A percentile compares a stretch with the other conserved stretches of the same genome.
Evolutionary conservation across 1,140 invertebrate genomes (phyloP).

Genomic region (Drosophila melanica): DNA sequence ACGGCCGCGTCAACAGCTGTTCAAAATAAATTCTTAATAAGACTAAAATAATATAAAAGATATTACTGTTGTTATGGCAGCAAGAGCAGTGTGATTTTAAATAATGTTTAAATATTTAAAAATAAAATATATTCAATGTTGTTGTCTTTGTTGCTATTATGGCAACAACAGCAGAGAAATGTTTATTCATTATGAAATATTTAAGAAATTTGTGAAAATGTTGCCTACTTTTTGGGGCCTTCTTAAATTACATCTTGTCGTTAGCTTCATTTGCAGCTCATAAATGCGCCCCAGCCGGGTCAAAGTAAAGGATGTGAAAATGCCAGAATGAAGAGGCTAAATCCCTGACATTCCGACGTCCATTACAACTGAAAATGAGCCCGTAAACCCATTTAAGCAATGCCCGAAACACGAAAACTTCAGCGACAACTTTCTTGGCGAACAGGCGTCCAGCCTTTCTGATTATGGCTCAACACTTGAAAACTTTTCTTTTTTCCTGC

Average conservation of each 20-base stretch:
- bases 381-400: slow-evolving; percentile 79
- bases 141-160: neutral
- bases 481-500: slow-evolving; percentile 54
- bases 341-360: slow-evolving; percentile 71
- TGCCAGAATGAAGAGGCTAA: slow-evolving; percentile 34
- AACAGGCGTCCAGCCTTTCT: slow-evolving; percentile 65
- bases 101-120: no score
- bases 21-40: slow-evolving; percentile 22
- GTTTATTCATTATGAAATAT: neutral
- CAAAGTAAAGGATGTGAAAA: slow-evolving; percentile 37
- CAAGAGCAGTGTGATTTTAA: no score
- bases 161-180: neutral
- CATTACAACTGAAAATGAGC: slow-evolving; percentile 80
- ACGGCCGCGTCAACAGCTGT: slow-evolving; percentile 7
- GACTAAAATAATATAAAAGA: neutral
- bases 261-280: slow-evolving; percentile 68
- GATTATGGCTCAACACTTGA: slow-evolving; percentile 80
- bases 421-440: slow-evolving; percentile 36
- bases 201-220: neutral
- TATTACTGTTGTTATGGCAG: no score
- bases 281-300: slow-evolving; percentile 41
- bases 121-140: neutral
- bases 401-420: slow-evolving; percentile 74
- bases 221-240: slow-evolving; percentile 20
- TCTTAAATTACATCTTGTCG: slow-evolving; percentile 59